phyloP scores from a whole-genome alignment of 2,797 vertebrate genomes.

The Chelonia mydas region DNA sequence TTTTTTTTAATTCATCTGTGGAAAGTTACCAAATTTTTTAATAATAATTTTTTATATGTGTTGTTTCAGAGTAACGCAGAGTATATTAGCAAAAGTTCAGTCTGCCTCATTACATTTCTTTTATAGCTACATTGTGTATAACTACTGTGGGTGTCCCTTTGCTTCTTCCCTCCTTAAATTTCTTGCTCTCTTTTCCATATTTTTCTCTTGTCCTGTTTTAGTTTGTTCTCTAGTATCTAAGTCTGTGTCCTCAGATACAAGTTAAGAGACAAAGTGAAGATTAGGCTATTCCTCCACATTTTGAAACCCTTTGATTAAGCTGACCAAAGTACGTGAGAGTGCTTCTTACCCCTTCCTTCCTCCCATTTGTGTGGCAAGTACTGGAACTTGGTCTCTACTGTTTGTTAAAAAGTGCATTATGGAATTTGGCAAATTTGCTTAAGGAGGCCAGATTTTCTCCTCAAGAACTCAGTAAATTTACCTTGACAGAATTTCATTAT shows the following conservation, averaged over 20 bases:
- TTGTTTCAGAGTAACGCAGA: background rate
- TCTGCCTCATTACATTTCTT: constrained; percentile 32
- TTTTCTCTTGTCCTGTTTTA: background rate
- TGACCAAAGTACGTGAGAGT: background rate
- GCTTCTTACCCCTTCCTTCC: background rate
- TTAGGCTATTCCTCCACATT: constrained; percentile 34
- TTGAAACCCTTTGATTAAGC: constrained; percentile 53
- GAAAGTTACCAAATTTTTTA: constrained; percentile 38
- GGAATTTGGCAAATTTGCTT: constrained; percentile 13
- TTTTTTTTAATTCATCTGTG: constrained; percentile 34
- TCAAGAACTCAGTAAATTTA: background rate
- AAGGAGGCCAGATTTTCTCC: background rate
- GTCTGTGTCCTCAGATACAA: constrained; percentile 31
- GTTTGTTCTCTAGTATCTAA: background rate
- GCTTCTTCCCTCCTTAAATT: background rate
- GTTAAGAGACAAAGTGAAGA: constrained; percentile 39
- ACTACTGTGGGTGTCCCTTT: constrained; percentile 8
- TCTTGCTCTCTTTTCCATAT: constrained; percentile 28
- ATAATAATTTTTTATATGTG: background rate
- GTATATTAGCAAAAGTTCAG: constrained; percentile 54
- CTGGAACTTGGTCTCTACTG: constrained; percentile 14
- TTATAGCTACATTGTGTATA: constrained; percentile 26
- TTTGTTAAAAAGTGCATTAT: constrained; percentile 45
- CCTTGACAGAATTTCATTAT: background rate
- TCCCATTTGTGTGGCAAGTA: background rate